phyloP scores from a whole-genome alignment of 1,140 invertebrate genomes.

The Drosophila mauritiana region DNA sequence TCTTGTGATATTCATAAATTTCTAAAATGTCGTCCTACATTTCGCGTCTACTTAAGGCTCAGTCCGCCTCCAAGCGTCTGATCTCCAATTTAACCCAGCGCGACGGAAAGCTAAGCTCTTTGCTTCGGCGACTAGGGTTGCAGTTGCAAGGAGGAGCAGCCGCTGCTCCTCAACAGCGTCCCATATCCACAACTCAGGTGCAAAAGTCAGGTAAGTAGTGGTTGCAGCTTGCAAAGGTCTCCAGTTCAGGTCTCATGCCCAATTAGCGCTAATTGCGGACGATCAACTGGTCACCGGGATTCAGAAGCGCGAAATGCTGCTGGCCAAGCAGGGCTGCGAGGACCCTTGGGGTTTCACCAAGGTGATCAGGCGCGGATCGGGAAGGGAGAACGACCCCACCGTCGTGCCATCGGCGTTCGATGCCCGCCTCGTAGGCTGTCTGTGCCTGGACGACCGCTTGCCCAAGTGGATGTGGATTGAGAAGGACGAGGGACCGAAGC shows the following conservation, averaged over 20 bases:
- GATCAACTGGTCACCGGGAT: conserved; percentile 96
- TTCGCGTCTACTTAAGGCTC: conserved; percentile 46
- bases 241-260: background rate
- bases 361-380: conserved; percentile 89
- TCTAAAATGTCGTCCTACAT: conserved; percentile 62
- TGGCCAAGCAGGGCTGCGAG: conserved; percentile 92
- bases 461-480: conserved; percentile 98
- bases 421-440: conserved; percentile 95
- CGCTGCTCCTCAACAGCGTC: conserved; percentile 13
- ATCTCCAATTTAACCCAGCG: conserved; percentile 60
- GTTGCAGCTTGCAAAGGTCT: conserved; percentile 48
- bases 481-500: conserved; percentile 90
- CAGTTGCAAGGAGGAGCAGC: conserved; percentile 7
- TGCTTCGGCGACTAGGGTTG: conserved; percentile 49
- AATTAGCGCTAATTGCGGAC: conserved; percentile 89
- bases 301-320: conserved; percentile 94
- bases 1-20: conserved; percentile 14
- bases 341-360: conserved; percentile 93
- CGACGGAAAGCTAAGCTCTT: conserved; percentile 41
- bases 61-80: conserved; percentile 56
- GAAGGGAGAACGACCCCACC: conserved; percentile 94
- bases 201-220: conserved; percentile 48
- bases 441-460: conserved; percentile 94
- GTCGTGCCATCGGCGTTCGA: conserved; percentile 94
- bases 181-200: conserved; percentile 55